Conservation (phyloP, 1,140 invertebrate species). For the Magallana angulata region DNA sequence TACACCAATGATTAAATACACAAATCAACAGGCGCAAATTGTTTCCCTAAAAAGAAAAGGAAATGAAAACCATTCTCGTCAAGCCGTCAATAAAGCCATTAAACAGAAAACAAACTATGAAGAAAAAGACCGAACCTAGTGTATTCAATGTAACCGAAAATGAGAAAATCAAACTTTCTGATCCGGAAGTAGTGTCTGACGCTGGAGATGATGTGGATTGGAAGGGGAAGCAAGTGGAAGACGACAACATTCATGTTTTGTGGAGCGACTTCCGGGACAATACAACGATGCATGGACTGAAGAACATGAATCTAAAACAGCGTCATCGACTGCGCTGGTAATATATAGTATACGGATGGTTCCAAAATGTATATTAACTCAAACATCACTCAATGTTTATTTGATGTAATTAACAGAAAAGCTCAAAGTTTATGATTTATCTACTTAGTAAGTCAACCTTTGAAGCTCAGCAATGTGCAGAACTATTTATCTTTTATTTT, state of each 20-base stretch:
- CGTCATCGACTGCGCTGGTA: conserved; percentile 45
- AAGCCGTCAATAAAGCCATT: neutral
- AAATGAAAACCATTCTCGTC: neutral
- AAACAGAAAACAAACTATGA: neutral
- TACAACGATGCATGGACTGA: conserved; percentile 50
- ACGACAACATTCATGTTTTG: neutral
- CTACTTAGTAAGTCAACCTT: no score
- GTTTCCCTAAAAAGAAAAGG: no score
- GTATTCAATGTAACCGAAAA: neutral
- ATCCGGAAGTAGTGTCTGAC: neutral
- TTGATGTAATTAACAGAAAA: no score
- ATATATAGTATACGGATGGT: neutral
- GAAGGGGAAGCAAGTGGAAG: neutral
- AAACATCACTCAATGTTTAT: neutral
- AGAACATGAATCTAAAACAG: conserved; percentile 33
- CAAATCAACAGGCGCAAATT: no score
- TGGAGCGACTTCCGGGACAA: conserved; percentile 48
- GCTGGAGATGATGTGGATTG: neutral
- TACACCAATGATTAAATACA: no score
- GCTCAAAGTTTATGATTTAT: no score
- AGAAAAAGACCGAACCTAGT: neutral
- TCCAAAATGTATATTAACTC: no score
- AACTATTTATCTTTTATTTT: no score
- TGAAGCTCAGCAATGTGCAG: no score
- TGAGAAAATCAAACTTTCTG: neutral